Conservation (phyloP, 1,140 invertebrate species). For the Orussus abietinus region DNA sequence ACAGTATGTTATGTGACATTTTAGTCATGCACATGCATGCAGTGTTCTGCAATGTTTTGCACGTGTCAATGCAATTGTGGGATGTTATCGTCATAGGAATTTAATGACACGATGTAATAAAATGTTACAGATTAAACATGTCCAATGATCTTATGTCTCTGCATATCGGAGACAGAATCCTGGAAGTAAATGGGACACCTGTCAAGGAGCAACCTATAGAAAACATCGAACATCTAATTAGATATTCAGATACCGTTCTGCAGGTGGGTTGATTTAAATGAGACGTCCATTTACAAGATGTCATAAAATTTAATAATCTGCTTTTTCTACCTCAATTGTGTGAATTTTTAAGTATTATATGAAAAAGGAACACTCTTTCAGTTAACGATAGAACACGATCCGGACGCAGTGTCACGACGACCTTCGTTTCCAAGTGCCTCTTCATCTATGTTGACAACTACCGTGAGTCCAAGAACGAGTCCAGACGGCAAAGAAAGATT, state of each 20-base stretch:
- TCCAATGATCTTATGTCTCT: conserved; percentile 77
- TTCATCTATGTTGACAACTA: conserved; percentile 43
- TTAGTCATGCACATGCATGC: no score
- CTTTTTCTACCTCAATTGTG: neutral
- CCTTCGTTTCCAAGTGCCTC: conserved; percentile 45
- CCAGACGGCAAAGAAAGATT: conserved; percentile 61
- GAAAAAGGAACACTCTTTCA: conserved; percentile 39
- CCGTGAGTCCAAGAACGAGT: conserved; percentile 41
- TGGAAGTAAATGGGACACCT: conserved; percentile 88
- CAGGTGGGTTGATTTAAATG: conserved; percentile 56
- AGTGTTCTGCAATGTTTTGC: conserved; percentile 24
- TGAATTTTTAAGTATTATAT: conserved; percentile 1
- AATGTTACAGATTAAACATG: conserved; percentile 68
- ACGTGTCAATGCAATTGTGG: no score
- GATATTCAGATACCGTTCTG: conserved; percentile 68
- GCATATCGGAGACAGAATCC: conserved; percentile 84
- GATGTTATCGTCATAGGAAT: no score
- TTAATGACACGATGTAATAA: conserved; percentile 3
- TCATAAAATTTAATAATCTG: conserved; percentile 6
- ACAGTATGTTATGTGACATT: no score
- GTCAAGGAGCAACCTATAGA: conserved; percentile 75
- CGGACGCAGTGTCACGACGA: conserved; percentile 61
- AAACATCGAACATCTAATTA: conserved; percentile 72
- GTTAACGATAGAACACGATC: conserved; percentile 86
- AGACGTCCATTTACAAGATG: conserved; percentile 17